Evolutionary conservation across 2,888 invertebrate species (phyloP).

Genomic region (Cylloceria caligata): DNA sequence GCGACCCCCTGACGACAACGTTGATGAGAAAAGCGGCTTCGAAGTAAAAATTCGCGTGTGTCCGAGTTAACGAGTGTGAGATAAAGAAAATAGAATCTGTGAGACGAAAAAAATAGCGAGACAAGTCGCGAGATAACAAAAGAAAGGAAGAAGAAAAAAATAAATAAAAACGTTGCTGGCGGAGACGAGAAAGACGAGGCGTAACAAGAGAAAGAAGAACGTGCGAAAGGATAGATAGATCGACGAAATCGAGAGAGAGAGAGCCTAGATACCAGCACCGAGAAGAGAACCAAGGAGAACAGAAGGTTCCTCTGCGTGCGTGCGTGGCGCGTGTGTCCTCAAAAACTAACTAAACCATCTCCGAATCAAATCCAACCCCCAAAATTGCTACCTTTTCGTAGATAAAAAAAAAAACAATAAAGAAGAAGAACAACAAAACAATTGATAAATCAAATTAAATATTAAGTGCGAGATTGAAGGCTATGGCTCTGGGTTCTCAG

Average conservation of each 20-base stretch:
- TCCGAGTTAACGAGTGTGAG: constrained; percentile 1
- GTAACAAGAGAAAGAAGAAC: constrained; percentile 48
- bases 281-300: constrained; percentile 37
- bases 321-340: constrained; percentile 58
- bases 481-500: constrained; percentile 84
- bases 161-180: background rate
- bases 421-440: background rate
- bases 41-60: constrained; percentile 4
- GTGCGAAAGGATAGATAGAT: constrained; percentile 30
- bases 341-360: constrained; percentile 55
- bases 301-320: constrained; percentile 42
- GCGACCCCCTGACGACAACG: constrained; percentile 24
- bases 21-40: constrained; percentile 16
- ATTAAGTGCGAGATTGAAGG: constrained; percentile 32
- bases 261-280: constrained; percentile 31
- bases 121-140: background rate
- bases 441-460: background rate
- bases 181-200: constrained; percentile 20
- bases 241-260: constrained; percentile 19
- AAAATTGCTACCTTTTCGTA: background rate
- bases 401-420: background rate
- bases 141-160: background rate
- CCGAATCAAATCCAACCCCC: constrained; percentile 5
- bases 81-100: background rate
- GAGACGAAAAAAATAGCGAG: background rate